These are phyloP conservation scores for Drosophila punjabiensis DNA, from an alignment of 1,140 invertebrate species.

Conservation along the genomic window DNA sequence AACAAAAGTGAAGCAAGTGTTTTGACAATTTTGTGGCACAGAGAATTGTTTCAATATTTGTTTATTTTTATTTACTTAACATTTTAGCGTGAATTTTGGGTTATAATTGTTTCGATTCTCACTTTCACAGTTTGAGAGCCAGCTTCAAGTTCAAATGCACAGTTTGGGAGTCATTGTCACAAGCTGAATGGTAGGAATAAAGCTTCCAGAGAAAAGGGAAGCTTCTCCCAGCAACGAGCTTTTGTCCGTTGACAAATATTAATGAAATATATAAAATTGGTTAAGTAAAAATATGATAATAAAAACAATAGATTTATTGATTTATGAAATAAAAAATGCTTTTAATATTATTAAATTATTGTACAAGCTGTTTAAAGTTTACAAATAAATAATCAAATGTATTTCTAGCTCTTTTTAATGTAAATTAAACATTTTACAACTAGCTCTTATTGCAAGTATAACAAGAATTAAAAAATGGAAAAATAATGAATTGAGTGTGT, in stretches of 20 bases:
- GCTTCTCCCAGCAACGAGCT: slow-evolving; percentile 26
- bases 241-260: slow-evolving; percentile 16
- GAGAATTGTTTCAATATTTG: slow-evolving; percentile 10
- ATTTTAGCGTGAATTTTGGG: neutral
- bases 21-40: neutral
- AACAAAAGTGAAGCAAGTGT: slow-evolving; percentile 5
- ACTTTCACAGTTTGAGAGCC: slow-evolving; percentile 1
- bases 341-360: too few relatives aligned
- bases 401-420: too few relatives aligned
- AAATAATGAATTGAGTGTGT: too few relatives aligned
- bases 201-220: slow-evolving; percentile 24
- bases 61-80: slow-evolving; percentile 11
- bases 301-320: neutral
- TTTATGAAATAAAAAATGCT: neutral
- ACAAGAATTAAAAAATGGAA: too few relatives aligned
- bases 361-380: too few relatives aligned
- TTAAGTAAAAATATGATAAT: neutral
- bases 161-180: slow-evolving; percentile 27
- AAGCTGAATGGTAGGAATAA: neutral
- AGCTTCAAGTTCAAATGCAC: neutral
- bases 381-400: too few relatives aligned
- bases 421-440: too few relatives aligned
- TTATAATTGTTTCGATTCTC: neutral
- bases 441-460: too few relatives aligned
- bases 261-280: neutral